Conservation (phyloP, 2,113 vertebrate genomes). For the Sialia sialis region DNA sequence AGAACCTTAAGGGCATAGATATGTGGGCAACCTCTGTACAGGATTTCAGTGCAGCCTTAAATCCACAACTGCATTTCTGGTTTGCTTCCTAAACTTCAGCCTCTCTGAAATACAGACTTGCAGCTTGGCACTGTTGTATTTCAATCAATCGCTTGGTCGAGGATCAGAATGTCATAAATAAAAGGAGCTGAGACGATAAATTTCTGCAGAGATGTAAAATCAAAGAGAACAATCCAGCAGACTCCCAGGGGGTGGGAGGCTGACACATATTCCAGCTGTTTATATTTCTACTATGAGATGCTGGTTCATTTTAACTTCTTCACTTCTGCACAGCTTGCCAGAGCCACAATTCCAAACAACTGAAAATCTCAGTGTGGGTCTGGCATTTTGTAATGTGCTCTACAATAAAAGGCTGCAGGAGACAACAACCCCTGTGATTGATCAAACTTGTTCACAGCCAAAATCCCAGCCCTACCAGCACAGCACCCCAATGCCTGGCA, state of each 20-base stretch:
- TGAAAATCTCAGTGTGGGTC: background rate
- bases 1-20: background rate
- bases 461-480: constrained; percentile 17
- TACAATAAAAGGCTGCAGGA: constrained; percentile 21
- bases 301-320: constrained; percentile 34
- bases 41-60: background rate
- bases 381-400: constrained; percentile 39
- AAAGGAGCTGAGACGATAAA: constrained; percentile 64
- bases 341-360: background rate
- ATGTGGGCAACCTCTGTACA: background rate
- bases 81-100: constrained; percentile 40
- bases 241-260: constrained; percentile 10
- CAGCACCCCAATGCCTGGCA: background rate
- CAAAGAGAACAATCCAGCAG: constrained; percentile 65
- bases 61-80: background rate
- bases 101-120: constrained; percentile 52
- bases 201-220: constrained; percentile 74
- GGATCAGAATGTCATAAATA: constrained; percentile 70
- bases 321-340: constrained; percentile 12
- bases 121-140: constrained; percentile 65
- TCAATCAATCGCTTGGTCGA: constrained; percentile 68
- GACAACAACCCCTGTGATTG: background rate
- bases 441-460: background rate
- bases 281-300: background rate
- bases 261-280: constrained; percentile 26